Evolutionary conservation across 1,140 invertebrate species (phyloP), one percentile per base, ranked within the genome.

Genomic region (Epicauta chinensis): DNA sequence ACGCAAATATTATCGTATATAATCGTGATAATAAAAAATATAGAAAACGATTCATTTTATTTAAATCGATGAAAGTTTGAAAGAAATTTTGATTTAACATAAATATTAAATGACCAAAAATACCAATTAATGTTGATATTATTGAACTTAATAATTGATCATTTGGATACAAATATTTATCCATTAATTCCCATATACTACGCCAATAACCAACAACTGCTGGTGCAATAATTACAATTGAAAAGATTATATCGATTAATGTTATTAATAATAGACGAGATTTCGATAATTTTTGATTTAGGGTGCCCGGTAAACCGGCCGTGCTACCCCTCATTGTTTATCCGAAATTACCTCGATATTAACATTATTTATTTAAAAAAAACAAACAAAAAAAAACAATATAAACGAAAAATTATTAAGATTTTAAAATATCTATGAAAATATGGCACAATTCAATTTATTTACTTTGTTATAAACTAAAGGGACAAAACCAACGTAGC

Each of bases 131-230:
- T 2, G 84, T 73, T 39, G 86, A 89, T n/a, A 78, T 71, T 10
- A 79, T 66, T 7, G 79, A 77, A 60, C 84, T 88, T 2, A 77
- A 53, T 0, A 79, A 66, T 9, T 70, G 64, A 17, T 81, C 64
- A 0, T 75, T 68, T 1, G 85, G 83, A 39, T 81, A 80, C 15
- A 90, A 73, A 66, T 86, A 83, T 17, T 80, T 63, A 53, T 84
- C 85, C 75, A 88, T 83, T 12, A 93, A 76, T 36, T 81, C 78
- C 88, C 88, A 93, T 17, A 86, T 87, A 42, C 87, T 87, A 17
- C 89, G 76, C 89, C 89, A 93, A 65, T 91, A 92, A 38, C 81
- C 79, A 6, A 93, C 86, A 1, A 91, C 87, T 7, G 83, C 78
- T 6, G 89, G 89, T 0, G 85, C 83, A 4, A 89, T 79, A 9